Evolutionary conservation across 2,797 vertebrate genomes (phyloP), one percentile per base, ranked within the genome.

Genomic region (Eremophila alpestris): DNA sequence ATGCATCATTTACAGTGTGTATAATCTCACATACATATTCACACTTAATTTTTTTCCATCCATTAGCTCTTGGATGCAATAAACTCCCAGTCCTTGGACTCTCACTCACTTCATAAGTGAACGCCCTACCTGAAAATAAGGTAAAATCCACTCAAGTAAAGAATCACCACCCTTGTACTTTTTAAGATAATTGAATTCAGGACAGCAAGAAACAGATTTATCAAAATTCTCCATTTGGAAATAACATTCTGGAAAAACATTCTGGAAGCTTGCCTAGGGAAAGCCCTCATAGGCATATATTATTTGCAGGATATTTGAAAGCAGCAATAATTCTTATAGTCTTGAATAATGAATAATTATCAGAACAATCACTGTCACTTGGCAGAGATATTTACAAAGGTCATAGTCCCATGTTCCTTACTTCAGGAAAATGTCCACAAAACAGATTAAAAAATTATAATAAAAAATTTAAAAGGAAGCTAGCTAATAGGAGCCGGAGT

Each of bases 21-120:
- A 94, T 96, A 77, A 93, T 97, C 69, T 94, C 77, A 70, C 55
- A 70, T 87, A 82, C 26, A 59, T 96, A 96, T 95, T 94, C 91
- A 64, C 29, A 68, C 17, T 86, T 78, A 69, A 58, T 84, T 93
- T 80, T 95, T 81, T 93, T 73, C 54, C 41, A 81, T 73, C 62
- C 60, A 90, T 96, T 85, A 83, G 22, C 54, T 95, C 38, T 81
- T 75, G 38, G 67, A 60, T 69, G 40, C 78, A 83, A 63, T 46
- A 92, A 41, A 49, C 29, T 95, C 84, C 9, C 10, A 63, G 51
- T 23, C 71, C 55, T 93, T 88, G 76, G 93, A 83, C 77, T 87
- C 64, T 70, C 52, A 83, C 63, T 29, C 52, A 74, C 41, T 76
- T 65, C 67, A 45, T 78, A 89, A 95, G 78, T 60, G 48, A 34